Base-by-base conservation (phyloP, 2,113 vertebrate species). In the Phoenicopterus ruber region DNA sequence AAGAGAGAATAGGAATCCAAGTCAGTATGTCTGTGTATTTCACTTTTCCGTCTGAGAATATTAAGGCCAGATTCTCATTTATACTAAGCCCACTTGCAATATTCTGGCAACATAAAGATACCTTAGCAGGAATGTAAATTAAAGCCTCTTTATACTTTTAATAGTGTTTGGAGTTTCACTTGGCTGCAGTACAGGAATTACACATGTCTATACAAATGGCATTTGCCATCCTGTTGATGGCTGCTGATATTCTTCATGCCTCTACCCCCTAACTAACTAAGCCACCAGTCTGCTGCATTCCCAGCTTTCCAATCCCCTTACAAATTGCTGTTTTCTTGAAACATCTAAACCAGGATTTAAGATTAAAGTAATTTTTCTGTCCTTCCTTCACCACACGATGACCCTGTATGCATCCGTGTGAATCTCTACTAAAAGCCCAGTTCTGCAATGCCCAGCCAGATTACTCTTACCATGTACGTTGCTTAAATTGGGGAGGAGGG, bases 161-260 rank as follows among this genome's bases (percentile, higher is more conserved):
- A 87, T 80, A 90, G 73, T 94, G 93, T 94, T 96, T 93, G 94
- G 95, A 97, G 96, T 96, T 96, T 96, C 94, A 90, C 92, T 96
- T 96, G 94, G 93, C 96, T 94, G 87, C n/a, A 7, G 90, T 93
- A 96, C 94, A 97, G 93, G 82, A 95, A 96, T 96, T 91, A 94
- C 93, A 95, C 93, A 93, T 93, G 94, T 95, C 94, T 94, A 49
- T 88, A 88, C 85, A 77, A 96, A 94, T 49, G 85, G 66, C 92
- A 83, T 90, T 96, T 96, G 85, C 85, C 82, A 93, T 95, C 71
- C 62, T 86, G 74, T 79, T 77, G 78, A 91, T 95, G 71, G 90
- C 44, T 96, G 90, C 71, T 93, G 91, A 91, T 96, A 82, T 32
- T 95, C 70, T 70, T 72, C 1, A 0, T 96, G 81, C 69, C 50